Percentiles rank a stretch among this genome's conserved stretches.
These are phyloP conservation scores for Aspidiotus destructor DNA, from an alignment of 2,888 invertebrate species.

Conservation along the genomic window DNA sequence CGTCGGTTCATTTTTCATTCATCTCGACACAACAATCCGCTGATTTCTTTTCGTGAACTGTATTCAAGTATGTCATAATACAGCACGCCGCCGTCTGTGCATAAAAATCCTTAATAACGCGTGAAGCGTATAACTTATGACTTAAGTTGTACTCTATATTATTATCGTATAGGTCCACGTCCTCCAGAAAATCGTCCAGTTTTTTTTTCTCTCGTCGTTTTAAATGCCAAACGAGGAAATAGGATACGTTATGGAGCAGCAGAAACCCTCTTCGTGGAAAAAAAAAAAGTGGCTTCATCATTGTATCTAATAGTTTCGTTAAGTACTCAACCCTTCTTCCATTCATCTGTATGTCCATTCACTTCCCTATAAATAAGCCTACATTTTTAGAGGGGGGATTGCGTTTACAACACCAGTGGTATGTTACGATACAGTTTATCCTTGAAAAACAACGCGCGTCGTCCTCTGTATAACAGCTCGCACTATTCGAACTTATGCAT, in stretches of 20 bases:
- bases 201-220: constrained; percentile 12
- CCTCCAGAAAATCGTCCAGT: not conserved
- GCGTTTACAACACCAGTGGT: no score
- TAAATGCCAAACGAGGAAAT: constrained; percentile 16
- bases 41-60: constrained; percentile 4
- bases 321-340: constrained; percentile 31
- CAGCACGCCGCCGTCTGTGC: not conserved
- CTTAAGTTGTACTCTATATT: constrained; percentile 10
- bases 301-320: constrained; percentile 31
- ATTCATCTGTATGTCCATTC: constrained; percentile 30
- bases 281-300: constrained; percentile 32
- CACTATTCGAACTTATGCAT: not conserved
- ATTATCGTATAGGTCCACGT: not conserved
- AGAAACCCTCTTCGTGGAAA: constrained; percentile 15
- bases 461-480: not conserved
- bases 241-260: not conserved
- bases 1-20: constrained; percentile 28
- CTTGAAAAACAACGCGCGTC: constrained; percentile 1
- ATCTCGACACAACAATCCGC: not conserved
- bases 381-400: no score
- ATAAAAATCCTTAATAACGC: constrained; percentile 28
- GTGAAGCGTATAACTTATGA: constrained; percentile 30
- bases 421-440: no score
- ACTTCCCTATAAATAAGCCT: constrained; percentile 14
- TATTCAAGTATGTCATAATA: no score